phyloP scores from a whole-genome alignment of 2,113 vertebrate genomes.

The Elaphurus davidianus region DNA sequence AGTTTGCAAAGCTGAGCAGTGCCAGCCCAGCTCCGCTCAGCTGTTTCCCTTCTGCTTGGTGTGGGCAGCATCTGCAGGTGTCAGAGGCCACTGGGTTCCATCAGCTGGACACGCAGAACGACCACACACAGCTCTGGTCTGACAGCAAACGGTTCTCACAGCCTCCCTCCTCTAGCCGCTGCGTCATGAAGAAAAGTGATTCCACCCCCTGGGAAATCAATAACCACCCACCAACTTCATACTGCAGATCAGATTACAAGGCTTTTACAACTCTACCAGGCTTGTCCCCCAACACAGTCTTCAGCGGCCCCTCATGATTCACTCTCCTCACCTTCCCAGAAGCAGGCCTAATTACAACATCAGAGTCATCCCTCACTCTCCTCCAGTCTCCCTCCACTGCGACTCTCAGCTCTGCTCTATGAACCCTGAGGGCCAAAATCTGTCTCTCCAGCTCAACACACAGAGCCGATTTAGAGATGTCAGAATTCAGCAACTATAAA shows the following conservation, averaged over 20 bases:
- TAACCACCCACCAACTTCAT: constrained; percentile 37
- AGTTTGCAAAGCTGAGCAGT: neutral
- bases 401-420: neutral
- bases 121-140: neutral
- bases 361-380: neutral
- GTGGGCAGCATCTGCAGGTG: neutral
- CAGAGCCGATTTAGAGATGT: constrained; percentile 19
- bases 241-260: constrained; percentile 13
- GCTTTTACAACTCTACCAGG: constrained; percentile 9
- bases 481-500: neutral
- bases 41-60: neutral
- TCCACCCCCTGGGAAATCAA: constrained; percentile 62
- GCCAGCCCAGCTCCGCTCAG: rapidly evolving
- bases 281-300: neutral
- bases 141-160: neutral
- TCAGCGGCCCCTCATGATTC: neutral
- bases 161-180: neutral
- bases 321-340: neutral
- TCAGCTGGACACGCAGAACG: neutral
- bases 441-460: constrained; percentile 48
- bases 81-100: neutral
- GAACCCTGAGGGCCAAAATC: constrained; percentile 22
- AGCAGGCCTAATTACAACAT: neutral
- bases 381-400: neutral
- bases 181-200: neutral